Percentiles rank a stretch among this genome's conserved stretches.
These are phyloP conservation scores for Eupithecia insigniata DNA, from an alignment of 2,888 invertebrate genomes.

Conservation along the genomic window DNA sequence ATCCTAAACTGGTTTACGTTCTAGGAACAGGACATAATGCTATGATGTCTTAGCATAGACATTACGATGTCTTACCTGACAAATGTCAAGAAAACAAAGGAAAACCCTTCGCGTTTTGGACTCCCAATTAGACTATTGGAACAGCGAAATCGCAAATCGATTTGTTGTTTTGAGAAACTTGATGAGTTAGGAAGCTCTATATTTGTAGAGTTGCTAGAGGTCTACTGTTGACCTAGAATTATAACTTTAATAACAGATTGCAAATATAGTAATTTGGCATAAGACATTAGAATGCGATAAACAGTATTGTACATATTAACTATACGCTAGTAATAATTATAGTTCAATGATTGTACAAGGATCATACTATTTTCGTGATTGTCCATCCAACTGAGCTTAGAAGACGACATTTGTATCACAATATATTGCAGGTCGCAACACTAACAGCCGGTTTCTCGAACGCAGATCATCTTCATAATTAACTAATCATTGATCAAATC, in stretches of 20 bases:
- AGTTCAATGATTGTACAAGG: too few relatives aligned
- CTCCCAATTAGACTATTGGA: not conserved
- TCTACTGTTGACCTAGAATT: slow-evolving; percentile 1
- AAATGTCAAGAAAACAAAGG: slow-evolving; percentile 7
- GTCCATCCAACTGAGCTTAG: too few relatives aligned
- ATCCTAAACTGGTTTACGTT: slow-evolving; percentile 22
- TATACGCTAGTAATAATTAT: too few relatives aligned
- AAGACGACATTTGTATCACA: too few relatives aligned
- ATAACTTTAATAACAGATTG: not conserved
- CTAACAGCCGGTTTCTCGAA: too few relatives aligned
- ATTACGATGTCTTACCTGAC: too few relatives aligned
- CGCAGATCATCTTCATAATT: too few relatives aligned
- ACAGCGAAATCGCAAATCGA: not conserved
- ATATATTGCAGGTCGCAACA: too few relatives aligned
- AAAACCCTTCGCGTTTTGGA: slow-evolving; percentile 10
- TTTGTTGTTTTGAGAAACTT: slow-evolving; percentile 3
- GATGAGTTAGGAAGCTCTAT: not conserved
- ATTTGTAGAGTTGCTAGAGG: slow-evolving; percentile 3
- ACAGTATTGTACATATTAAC: too few relatives aligned
- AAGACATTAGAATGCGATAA: too few relatives aligned
- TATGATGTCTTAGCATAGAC: not conserved
- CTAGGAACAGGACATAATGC: slow-evolving; percentile 15
- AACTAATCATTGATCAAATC: too few relatives aligned
- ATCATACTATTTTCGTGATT: too few relatives aligned
- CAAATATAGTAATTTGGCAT: not conserved